Conservation (phyloP, 2,888 invertebrate genomes). For the Clitarchus hookeri region DNA sequence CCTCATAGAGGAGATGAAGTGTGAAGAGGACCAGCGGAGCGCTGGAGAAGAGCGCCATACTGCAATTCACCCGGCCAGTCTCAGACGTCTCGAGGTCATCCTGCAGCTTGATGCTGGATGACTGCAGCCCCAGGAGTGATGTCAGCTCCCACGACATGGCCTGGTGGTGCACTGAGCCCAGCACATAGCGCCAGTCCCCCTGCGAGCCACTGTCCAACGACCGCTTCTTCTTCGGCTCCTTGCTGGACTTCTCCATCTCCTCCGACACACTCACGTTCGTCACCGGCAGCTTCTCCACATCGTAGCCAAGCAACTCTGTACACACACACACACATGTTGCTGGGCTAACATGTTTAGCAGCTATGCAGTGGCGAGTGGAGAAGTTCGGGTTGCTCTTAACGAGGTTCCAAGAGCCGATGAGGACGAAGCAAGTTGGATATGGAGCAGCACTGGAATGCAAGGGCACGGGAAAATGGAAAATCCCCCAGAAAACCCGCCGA, state of each 20-base stretch:
- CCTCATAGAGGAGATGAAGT: conserved; percentile 87
- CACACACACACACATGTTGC: background rate
- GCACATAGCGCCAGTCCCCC: conserved; percentile 80
- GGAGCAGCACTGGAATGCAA: too few species aligned
- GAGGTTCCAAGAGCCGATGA: too few species aligned
- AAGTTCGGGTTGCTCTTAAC: too few species aligned
- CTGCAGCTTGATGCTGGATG: conserved; percentile 29
- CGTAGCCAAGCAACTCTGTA: conserved; percentile 66
- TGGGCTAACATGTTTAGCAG: too few species aligned
- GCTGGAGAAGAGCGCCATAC: conserved; percentile 72
- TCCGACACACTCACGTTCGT: conserved; percentile 49
- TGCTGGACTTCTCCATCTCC: conserved; percentile 53
- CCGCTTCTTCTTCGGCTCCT: conserved; percentile 75
- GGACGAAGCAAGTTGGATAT: too few species aligned
- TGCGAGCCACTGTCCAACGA: conserved; percentile 76
- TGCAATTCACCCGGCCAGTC: conserved; percentile 62
- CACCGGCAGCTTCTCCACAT: conserved; percentile 63
- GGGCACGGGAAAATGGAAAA: too few species aligned
- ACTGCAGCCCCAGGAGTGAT: conserved; percentile 54
- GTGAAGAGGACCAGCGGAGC: conserved; percentile 76
- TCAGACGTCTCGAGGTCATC: conserved; percentile 37
- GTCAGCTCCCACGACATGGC: conserved; percentile 56
- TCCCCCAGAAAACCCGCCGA: too few species aligned
- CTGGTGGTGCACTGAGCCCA: conserved; percentile 64
- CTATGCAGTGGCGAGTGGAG: too few species aligned